These are phyloP conservation scores for Margarornis squamiger DNA, from an alignment of 2,797 vertebrate genomes.

Conservation along the genomic window DNA sequence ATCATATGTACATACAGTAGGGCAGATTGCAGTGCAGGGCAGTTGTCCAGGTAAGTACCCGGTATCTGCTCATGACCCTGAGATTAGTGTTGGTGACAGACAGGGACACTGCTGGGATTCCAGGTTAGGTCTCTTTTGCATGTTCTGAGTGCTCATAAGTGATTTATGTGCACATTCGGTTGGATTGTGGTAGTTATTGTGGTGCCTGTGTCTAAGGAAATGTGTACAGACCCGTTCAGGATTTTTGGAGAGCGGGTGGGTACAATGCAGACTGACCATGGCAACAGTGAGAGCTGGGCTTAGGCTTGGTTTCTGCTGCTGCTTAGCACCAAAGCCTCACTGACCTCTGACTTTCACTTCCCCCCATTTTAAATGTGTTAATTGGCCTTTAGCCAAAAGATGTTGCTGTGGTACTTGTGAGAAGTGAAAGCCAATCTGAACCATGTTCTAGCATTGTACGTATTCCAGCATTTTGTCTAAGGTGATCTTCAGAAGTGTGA, in stretches of 20 bases:
- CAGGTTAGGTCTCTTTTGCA: background rate
- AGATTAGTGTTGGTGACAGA: background rate
- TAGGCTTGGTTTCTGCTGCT: background rate
- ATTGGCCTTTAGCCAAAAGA: background rate
- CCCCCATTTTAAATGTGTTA: background rate
- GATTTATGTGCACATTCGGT: background rate
- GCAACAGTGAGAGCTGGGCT: background rate
- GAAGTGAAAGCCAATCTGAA: background rate
- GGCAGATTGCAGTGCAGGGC: background rate
- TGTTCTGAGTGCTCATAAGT: background rate
- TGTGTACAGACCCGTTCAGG: background rate
- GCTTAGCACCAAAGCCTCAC: background rate
- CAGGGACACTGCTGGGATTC: background rate
- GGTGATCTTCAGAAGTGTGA: background rate
- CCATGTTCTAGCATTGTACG: accelerated
- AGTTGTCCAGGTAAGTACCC: background rate
- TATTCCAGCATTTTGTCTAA: background rate
- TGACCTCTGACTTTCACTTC: background rate
- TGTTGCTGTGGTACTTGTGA: background rate
- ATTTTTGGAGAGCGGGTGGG: background rate
- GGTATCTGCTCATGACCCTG: background rate
- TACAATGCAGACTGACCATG: background rate
- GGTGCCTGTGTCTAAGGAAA: background rate
- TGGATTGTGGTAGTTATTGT: background rate
- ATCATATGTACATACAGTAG: accelerated